These are phyloP conservation scores for Drosophila hydei DNA, from an alignment of 1,140 invertebrate species.

Conservation along the genomic window DNA sequence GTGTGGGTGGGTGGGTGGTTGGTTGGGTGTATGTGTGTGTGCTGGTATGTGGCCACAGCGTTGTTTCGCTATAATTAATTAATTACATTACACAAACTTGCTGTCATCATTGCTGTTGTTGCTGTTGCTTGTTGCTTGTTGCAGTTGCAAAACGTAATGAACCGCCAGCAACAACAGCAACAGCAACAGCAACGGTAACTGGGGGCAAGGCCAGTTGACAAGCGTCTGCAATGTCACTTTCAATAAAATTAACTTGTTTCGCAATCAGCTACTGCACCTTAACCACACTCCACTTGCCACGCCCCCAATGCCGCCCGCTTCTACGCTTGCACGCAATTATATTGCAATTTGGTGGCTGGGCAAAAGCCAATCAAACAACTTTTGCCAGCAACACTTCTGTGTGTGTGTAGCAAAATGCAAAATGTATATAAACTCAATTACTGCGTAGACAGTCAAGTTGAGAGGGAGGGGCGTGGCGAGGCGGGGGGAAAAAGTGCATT, in stretches of 20 bases:
- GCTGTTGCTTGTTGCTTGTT: constrained; percentile 43
- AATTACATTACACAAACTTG: constrained; percentile 80
- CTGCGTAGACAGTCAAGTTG: constrained; percentile 34
- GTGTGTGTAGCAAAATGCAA: constrained; percentile 61
- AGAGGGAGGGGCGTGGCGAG: not conserved
- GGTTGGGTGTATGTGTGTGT: constrained; percentile 21
- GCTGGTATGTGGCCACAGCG: constrained; percentile 44
- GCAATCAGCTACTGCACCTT: constrained; percentile 59
- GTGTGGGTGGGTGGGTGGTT: constrained; percentile 14
- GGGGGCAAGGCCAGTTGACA: constrained; percentile 35
- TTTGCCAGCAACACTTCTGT: constrained; percentile 46
- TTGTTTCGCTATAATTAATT: constrained; percentile 78
- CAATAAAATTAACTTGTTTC: constrained; percentile 75
- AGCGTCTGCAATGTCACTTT: constrained; percentile 65
- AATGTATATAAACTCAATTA: constrained; percentile 73
- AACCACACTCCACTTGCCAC: not conserved
- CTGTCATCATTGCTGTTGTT: constrained; percentile 63
- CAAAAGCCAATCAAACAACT: constrained; percentile 77
- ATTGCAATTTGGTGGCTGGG: constrained; percentile 70
- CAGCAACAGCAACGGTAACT: constrained; percentile 7
- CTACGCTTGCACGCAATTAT: constrained; percentile 54
- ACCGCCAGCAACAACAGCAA: constrained; percentile 15
- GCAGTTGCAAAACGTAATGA: constrained; percentile 49
- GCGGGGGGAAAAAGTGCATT: constrained; percentile 34
- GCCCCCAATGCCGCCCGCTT: not conserved